Evolutionary conservation across 2,797 vertebrate genomes (phyloP), one percentile per base, ranked within the genome.

Genomic region (Jordanella pulchra): DNA sequence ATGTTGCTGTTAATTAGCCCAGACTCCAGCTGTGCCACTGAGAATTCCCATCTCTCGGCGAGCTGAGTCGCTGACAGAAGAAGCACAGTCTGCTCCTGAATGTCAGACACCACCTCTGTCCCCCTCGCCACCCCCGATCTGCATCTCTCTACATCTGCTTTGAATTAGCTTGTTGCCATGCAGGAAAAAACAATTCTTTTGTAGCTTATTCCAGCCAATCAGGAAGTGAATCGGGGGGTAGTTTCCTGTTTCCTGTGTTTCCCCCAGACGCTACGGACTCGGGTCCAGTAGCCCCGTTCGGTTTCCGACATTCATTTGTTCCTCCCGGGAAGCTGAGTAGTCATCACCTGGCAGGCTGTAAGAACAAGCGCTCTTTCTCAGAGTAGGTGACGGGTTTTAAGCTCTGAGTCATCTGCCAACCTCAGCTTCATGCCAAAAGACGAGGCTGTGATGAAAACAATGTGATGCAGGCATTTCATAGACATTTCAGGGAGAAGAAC

Each of bases 231-330:
- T 87, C 80, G 87, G 91, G 91, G 93, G 93, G 93, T 84, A 80
- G 93, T 93, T 96, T 97, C 95, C 95, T 90, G 94, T 94, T 96
- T 96, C 95, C 95, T 95, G 90, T 87, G 75, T 86, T 89, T 42
- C 60, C 78, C 86, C 89, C 91, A 89, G 92, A 93, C 86, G 89
- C 87, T 77, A 72, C 55, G 1, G 77, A 80, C 82, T 81, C 25
- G n/a, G 89, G 80, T 86, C 88, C 78, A 88, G 87, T 92, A 94
- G 91, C 79, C 87, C 85, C 74, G 88, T 92, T 94, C 32, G 18
- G 71, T 91, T 92, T 93, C 87, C 77, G 80, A 87, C 87, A 87
- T 75, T 69, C 75, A 58, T 69, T 78, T 28, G 78, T 94, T 96
- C 93, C 89, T 94, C 90, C 92, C 90, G 35, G 95, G 89, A 91